Conservation (phyloP, 1,140 invertebrate genomes). For the Zaprionus camerounensis region DNA sequence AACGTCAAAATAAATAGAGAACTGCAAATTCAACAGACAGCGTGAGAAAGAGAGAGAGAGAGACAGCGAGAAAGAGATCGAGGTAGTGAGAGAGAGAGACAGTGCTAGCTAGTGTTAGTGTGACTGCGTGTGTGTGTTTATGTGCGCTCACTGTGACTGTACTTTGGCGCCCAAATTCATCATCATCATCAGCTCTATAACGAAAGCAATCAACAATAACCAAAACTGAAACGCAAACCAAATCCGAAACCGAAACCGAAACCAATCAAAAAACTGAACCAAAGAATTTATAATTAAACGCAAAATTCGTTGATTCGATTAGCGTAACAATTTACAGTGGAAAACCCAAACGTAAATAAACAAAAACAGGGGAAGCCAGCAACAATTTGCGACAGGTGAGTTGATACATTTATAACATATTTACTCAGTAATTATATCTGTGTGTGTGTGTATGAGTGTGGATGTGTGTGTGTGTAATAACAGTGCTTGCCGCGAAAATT, state of each 20-base stretch:
- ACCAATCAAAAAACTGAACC: slow-evolving; percentile 57
- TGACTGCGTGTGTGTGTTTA: slow-evolving; percentile 19
- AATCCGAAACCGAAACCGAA: slow-evolving; percentile 48
- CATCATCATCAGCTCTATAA: slow-evolving; percentile 32
- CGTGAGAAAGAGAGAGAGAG: background rate
- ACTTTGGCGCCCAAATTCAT: slow-evolving; percentile 70
- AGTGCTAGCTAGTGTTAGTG: slow-evolving; percentile 12
- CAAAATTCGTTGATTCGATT: slow-evolving; percentile 43
- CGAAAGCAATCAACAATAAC: slow-evolving; percentile 48
- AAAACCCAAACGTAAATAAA: slow-evolving; percentile 19
- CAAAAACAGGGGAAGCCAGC: background rate
- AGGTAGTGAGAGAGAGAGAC: background rate
- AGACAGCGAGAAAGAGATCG: slow-evolving; percentile 19
- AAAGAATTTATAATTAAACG: slow-evolving; percentile 54
- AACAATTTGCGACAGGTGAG: slow-evolving; percentile 30
- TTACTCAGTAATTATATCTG: background rate
- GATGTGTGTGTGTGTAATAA: background rate
- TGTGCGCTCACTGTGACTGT: slow-evolving; percentile 52
- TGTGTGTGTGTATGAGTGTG: background rate
- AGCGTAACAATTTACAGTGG: slow-evolving; percentile 31
- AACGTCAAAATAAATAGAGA: slow-evolving; percentile 49
- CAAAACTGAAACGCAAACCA: slow-evolving; percentile 35
- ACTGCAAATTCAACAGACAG: slow-evolving; percentile 7
- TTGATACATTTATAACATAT: slow-evolving; percentile 2
- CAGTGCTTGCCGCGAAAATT: background rate